phyloP scores from a whole-genome alignment of 2,888 invertebrate species.

The Caenorhabditis sulstoni region DNA sequence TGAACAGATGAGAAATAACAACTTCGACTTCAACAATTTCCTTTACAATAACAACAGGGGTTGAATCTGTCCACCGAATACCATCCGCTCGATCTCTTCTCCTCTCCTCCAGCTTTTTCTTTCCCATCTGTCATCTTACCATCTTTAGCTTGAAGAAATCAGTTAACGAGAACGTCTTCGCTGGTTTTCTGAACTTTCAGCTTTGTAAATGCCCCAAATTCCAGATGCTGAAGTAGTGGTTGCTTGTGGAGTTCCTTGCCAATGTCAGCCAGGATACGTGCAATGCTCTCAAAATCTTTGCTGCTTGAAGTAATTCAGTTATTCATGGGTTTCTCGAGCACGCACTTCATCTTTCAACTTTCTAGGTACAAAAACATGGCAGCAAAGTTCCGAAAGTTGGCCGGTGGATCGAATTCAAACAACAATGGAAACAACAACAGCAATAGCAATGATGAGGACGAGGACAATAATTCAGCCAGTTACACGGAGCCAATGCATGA shows the following conservation, averaged over 20 bases:
- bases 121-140: neutral
- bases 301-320: constrained; percentile 68
- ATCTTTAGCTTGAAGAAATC: neutral
- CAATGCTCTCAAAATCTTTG: constrained; percentile 73
- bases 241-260: constrained; percentile 71
- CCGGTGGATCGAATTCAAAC: constrained; percentile 19
- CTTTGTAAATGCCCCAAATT: neutral
- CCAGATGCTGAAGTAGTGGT: constrained; percentile 66
- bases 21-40: constrained; percentile 9
- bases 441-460: constrained; percentile 26
- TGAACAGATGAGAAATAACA: constrained; percentile 18
- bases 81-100: neutral
- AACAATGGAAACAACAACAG: constrained; percentile 30
- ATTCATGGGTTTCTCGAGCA: constrained; percentile 31
- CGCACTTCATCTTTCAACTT: constrained; percentile 17
- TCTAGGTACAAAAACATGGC: constrained; percentile 77
- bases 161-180: neutral
- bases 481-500: constrained; percentile 55
- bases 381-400: constrained; percentile 68
- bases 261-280: constrained; percentile 74
- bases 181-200: constrained; percentile 1
- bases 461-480: constrained; percentile 41
- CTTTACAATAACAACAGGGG: constrained; percentile 11
- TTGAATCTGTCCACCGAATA: neutral
- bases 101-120: neutral